phyloP scores from a whole-genome alignment of 2,888 invertebrate species.

The Theretra japonica region DNA sequence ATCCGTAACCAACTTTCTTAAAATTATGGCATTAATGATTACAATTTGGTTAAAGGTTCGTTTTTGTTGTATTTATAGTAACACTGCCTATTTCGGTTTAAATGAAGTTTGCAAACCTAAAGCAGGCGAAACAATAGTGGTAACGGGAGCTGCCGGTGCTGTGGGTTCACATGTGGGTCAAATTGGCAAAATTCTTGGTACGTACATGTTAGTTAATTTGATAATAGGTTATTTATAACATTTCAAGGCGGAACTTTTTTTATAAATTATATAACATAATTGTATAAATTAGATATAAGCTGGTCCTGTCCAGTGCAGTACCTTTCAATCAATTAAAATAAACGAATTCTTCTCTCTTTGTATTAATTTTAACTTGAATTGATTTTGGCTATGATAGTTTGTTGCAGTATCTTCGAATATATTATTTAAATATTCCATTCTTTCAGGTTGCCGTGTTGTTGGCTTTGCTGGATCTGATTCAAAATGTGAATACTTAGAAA shows the following conservation, averaged over 20 bases:
- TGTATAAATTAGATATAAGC: too few species aligned
- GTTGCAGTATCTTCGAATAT: too few species aligned
- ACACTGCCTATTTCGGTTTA: conserved; percentile 90
- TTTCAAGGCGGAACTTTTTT: too few species aligned
- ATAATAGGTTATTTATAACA: too few species aligned
- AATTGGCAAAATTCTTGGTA: conserved; percentile 89
- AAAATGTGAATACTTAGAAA: conserved; percentile 88
- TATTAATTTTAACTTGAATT: too few species aligned
- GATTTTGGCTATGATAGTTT: too few species aligned
- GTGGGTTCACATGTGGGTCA: conserved; percentile 92
- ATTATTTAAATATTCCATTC: neutral
- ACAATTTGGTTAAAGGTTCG: neutral
- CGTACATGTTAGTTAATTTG: conserved; percentile 26
- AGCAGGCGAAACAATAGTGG: conserved; percentile 88
- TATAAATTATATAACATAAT: too few species aligned
- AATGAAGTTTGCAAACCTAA: conserved; percentile 89
- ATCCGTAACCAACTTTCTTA: too few species aligned
- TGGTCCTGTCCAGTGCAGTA: too few species aligned
- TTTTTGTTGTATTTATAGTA: conserved; percentile 69
- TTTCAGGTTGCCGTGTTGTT: conserved; percentile 72
- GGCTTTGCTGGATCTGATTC: conserved; percentile 89
- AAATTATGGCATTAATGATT: too few species aligned
- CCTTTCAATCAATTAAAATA: too few species aligned
- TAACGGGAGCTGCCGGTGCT: conserved; percentile 91
- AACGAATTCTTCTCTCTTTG: too few species aligned